Conservation (phyloP, 1,140 invertebrate genomes). For the Drosophila kepulauana region DNA sequence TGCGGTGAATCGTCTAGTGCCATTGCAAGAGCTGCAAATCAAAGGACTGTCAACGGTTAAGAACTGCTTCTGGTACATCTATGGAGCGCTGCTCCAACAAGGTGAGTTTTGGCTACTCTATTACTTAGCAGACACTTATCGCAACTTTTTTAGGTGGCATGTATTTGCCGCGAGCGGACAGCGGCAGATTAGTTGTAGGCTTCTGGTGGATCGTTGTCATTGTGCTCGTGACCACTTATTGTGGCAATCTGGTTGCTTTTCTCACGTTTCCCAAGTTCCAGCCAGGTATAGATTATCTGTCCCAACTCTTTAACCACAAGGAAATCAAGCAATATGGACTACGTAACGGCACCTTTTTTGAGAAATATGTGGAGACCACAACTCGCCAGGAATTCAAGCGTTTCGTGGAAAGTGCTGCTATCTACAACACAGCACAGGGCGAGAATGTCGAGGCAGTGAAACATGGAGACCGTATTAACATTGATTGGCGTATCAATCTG, state of each 20-base stretch:
- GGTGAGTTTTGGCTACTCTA: conserved; percentile 86
- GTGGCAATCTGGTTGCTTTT: conserved; percentile 96
- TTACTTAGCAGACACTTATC: background rate
- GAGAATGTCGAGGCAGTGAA: conserved; percentile 88
- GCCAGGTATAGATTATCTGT: conserved; percentile 90
- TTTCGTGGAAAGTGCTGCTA: conserved; percentile 81
- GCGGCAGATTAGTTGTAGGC: conserved; percentile 94
- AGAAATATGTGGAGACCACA: conserved; percentile 87
- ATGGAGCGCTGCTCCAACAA: conserved; percentile 95
- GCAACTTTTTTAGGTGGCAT: conserved; percentile 89
- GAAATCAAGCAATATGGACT: conserved; percentile 91
- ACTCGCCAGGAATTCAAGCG: conserved; percentile 77
- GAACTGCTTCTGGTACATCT: conserved; percentile 95
- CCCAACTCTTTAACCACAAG: conserved; percentile 89
- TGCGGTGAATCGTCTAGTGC: conserved; percentile 90
- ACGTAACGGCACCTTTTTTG: conserved; percentile 90
- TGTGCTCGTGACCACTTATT: conserved; percentile 96
- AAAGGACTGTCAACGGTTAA: conserved; percentile 89
- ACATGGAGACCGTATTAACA: conserved; percentile 89
- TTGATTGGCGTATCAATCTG: conserved; percentile 93
- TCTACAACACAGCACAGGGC: conserved; percentile 85
- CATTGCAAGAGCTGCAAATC: conserved; percentile 88
- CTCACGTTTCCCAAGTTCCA: conserved; percentile 96
- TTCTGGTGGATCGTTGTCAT: conserved; percentile 97
- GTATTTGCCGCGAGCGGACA: conserved; percentile 93